Evolutionary conservation across 2,113 vertebrate genomes (phyloP), one percentile per base, ranked within the genome.

Genomic region (Spea multiplicata): DNA sequence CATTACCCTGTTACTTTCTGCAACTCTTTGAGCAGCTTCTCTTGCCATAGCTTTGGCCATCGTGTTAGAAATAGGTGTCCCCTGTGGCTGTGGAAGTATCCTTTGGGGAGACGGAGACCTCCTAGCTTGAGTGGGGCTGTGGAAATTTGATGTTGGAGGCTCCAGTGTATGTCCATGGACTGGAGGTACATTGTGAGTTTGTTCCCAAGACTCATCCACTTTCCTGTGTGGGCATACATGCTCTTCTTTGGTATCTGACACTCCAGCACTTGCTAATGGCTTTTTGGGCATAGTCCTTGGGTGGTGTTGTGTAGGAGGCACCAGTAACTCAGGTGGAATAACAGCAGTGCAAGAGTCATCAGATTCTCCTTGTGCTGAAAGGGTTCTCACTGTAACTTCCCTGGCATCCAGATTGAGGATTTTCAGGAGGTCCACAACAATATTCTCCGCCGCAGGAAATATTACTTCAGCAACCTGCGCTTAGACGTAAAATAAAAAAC

Each of bases 31-130:
- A 0, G 97, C 97, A 1, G 95, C 97, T 87, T 98, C 96, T 61
- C 96, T 92, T 7, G 97, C 97, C 93, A 98, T 98, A 89, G 96
- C 97, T 90, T 98, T 98, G 59, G 97, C 97, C 0, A 96, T 91
- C 0, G 95, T 96, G 83, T 93, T 94, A 69, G 97, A 89, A 83
- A 98, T 89, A 0, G 96, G 97, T 0, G 92, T 78, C 82, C 97
- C 97, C 91, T 97, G 97, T 4, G 97, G 97, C 86, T 98, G 97
- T 0, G 97, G 97, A 68, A 99, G 95, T 82, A 98, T 96, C 68
- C 97, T 93, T 87, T 97, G 97, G 65, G 96, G 96, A 0, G 96
- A 97, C 0, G 96, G 96, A 0, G 96, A 99, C 68, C 95, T 92
- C 71, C 91, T 89, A 5, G 89, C 91, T 0, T 86, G 87, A 12